Evolutionary conservation across 1,140 invertebrate species (phyloP).

Genomic region (Leptinotarsa defecta): DNA sequence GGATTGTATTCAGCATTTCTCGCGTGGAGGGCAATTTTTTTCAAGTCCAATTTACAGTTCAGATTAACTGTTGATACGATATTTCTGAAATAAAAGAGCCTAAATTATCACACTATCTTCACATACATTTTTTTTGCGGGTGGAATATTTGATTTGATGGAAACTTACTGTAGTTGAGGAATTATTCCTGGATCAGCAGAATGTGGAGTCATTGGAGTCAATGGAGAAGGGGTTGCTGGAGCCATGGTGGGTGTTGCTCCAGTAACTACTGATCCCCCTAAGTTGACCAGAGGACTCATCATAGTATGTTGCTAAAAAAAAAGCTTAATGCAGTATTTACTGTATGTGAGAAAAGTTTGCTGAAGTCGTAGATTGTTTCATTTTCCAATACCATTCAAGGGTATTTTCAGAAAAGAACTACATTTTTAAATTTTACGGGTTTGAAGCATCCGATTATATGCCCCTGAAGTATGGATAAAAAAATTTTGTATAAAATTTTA

Average conservation of each 20-base stretch:
- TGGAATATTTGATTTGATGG: not conserved
- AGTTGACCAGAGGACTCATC: conserved; percentile 70
- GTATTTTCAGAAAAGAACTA: too few species aligned
- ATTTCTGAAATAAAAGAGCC: conserved; percentile 68
- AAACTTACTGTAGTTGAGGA: conserved; percentile 90
- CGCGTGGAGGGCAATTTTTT: conserved; percentile 97
- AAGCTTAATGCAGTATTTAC: not conserved
- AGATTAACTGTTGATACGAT: conserved; percentile 98
- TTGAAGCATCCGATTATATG: too few species aligned
- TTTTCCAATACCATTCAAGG: too few species aligned
- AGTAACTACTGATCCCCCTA: conserved; percentile 62
- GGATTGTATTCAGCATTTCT: conserved; percentile 99
- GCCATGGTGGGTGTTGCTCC: conserved; percentile 64
- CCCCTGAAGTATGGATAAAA: too few species aligned
- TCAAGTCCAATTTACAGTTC: conserved; percentile 92
- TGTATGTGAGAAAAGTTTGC: conserved; percentile 8
- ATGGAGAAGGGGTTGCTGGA: conserved; percentile 78
- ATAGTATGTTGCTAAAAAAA: conserved; percentile 77
- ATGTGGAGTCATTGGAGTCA: conserved; percentile 93
- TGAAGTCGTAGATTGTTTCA: not conserved
- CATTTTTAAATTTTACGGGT: too few species aligned
- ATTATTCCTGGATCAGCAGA: conserved; percentile 92
- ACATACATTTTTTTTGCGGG: not conserved
- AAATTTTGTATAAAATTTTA: too few species aligned
- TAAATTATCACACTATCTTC: not conserved